phyloP scores from a whole-genome alignment of 2,113 vertebrate genomes.

The Eleginops maclovinus region DNA sequence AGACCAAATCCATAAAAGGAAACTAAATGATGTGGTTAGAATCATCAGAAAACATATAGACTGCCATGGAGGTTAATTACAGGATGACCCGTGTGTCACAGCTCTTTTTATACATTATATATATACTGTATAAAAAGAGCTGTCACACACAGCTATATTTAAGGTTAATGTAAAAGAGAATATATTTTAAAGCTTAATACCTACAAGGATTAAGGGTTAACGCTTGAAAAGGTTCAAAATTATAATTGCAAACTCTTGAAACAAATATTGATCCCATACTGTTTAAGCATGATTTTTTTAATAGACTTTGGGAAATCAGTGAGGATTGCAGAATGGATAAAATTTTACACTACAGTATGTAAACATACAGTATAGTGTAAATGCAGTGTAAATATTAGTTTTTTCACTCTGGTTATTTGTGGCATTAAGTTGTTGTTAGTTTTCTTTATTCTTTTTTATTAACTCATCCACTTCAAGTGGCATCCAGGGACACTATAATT shows the following conservation, averaged over 20 bases:
- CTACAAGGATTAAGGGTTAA: too few species aligned
- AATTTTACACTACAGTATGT: too few species aligned
- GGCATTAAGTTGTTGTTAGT: background rate
- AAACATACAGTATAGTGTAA: too few species aligned
- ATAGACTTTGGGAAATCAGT: background rate
- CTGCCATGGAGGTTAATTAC: conserved; percentile 22
- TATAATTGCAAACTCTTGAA: background rate
- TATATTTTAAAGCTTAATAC: background rate
- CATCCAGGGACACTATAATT: background rate
- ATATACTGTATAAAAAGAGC: too few species aligned
- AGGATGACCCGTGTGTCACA: conserved; percentile 8
- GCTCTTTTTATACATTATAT: background rate
- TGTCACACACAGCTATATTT: too few species aligned
- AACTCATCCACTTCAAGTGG: background rate
- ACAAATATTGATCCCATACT: background rate
- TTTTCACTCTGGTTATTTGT: background rate
- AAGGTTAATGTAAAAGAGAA: conserved; percentile 23
- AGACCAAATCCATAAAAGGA: conserved; percentile 32
- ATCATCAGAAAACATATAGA: conserved; percentile 12
- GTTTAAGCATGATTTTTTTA: background rate
- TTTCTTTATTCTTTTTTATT: background rate
- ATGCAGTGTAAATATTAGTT: background rate
- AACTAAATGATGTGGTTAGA: conserved; percentile 12
- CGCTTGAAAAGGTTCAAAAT: background rate
- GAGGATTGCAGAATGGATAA: too few species aligned